A percentile compares a stretch with the other conserved stretches of the same genome.
Conservation (phyloP, 2,113 vertebrate species). For the Triplophysa siluroides region DNA sequence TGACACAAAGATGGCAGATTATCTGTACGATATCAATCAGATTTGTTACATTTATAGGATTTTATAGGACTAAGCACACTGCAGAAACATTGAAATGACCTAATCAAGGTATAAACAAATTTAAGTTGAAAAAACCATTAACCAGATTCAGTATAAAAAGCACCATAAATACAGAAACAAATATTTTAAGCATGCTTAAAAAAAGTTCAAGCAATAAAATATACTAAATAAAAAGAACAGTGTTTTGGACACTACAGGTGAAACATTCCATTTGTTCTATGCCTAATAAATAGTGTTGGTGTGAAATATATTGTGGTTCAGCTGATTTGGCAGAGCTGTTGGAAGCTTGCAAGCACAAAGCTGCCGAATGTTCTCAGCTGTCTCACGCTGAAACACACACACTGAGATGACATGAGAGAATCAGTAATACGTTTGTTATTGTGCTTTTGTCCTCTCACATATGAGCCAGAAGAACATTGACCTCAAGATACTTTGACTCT, state of each 20-base stretch:
- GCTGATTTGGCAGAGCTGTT: conserved; percentile 9
- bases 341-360: neutral
- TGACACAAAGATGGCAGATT: too few species aligned
- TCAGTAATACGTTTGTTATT: neutral
- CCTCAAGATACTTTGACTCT: neutral
- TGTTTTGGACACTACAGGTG: neutral
- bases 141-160: too few species aligned
- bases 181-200: too few species aligned
- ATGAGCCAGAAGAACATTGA: neutral
- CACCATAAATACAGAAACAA: too few species aligned
- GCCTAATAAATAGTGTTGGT: neutral
- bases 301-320: neutral
- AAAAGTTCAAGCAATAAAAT: neutral
- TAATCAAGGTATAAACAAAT: too few species aligned
- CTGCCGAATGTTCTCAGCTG: neutral
- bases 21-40: too few species aligned
- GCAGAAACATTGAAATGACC: too few species aligned
- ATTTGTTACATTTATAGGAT: too few species aligned
- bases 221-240: neutral
- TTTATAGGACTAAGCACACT: too few species aligned
- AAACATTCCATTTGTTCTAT: neutral
- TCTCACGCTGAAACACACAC: neutral
- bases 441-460: neutral
- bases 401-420: neutral
- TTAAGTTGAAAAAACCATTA: too few species aligned